Base-by-base conservation (phyloP, 2,113 vertebrate species). In the Heterotis niloticus region DNA sequence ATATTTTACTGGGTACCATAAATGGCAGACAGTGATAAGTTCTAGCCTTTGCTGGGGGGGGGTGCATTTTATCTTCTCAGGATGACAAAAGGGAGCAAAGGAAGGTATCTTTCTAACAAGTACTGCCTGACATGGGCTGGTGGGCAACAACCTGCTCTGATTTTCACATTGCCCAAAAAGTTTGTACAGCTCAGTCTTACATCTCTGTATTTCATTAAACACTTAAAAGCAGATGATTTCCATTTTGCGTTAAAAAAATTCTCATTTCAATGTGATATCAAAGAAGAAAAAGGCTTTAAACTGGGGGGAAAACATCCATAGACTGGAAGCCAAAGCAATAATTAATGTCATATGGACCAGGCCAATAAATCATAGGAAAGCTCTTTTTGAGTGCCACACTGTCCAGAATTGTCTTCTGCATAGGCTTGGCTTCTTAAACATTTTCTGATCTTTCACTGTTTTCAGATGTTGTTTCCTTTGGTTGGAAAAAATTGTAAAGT, bases 211-310 rank as follows among this genome's bases (percentile, higher is more conserved):
- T 96, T 96, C 93, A 96, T 96, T 96, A 96, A 93, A 91, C 91
- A 90, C 92, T 93, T 92, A 92, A 88, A 84, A 87, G 87, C 95
- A 97, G 93, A 94, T 97, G 95, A 93, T 96, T 95, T 91, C 92
- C 91, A 96, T 97, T 97, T 95, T 91, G 91, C 90, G 92, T 93
- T 44, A 92, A 93, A 92, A 93, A 94, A 95, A 90, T 91, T 94
- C 93, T 95, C 90, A 95, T 96, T 96, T 96, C 92, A 94, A 95
- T 95, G 93, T 93, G 93, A 95, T 97, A 95, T 96, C 94, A 96
- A 97, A 98, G 94, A 92, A 87, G 89, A 91, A 86, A 90, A 94
- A 88, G 92, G 86, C 93, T 94, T 94, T 94, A 94, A 94, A 88
- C 87, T 80, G 51, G 91, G 94, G 93, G 93, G 95, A 94, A 94